These are phyloP conservation scores for Zapornia atra DNA, from an alignment of 2,113 vertebrate species.

Conservation along the genomic window DNA sequence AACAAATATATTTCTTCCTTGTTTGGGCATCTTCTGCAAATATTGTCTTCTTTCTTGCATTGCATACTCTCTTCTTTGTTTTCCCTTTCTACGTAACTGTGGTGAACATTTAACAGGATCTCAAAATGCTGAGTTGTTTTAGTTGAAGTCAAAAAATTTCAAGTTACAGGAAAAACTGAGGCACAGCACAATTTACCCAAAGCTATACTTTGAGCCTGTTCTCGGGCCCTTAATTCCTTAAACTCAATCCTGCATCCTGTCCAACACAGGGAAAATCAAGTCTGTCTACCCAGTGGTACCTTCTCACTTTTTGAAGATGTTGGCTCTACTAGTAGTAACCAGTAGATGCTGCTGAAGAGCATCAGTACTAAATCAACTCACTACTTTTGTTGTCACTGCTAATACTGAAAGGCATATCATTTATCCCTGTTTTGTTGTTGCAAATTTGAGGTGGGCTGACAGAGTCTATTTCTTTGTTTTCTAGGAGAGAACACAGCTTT, in stretches of 20 bases:
- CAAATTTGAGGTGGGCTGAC: background rate
- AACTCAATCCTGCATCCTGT: background rate
- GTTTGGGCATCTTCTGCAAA: background rate
- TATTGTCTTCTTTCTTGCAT: background rate
- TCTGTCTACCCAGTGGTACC: background rate
- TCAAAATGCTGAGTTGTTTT: background rate
- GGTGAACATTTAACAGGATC: background rate
- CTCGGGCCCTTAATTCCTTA: background rate
- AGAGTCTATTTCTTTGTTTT: background rate
- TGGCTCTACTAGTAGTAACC: background rate
- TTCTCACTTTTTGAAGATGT: background rate
- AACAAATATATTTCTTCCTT: background rate
- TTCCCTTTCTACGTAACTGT: background rate
- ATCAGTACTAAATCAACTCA: background rate
- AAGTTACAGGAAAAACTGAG: background rate
- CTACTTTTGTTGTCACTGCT: background rate
- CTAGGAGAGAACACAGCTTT: background rate
- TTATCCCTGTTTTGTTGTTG: background rate
- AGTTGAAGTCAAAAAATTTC: background rate
- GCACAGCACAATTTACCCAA: background rate
- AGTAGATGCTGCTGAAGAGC: conserved; percentile 3
- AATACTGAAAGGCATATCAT: background rate
- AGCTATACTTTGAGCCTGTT: background rate
- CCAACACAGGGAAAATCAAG: background rate
- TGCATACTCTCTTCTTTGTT: background rate